phyloP scores from a whole-genome alignment of 2,797 vertebrate genomes.

The Pipistrellus pygmaeus region DNA sequence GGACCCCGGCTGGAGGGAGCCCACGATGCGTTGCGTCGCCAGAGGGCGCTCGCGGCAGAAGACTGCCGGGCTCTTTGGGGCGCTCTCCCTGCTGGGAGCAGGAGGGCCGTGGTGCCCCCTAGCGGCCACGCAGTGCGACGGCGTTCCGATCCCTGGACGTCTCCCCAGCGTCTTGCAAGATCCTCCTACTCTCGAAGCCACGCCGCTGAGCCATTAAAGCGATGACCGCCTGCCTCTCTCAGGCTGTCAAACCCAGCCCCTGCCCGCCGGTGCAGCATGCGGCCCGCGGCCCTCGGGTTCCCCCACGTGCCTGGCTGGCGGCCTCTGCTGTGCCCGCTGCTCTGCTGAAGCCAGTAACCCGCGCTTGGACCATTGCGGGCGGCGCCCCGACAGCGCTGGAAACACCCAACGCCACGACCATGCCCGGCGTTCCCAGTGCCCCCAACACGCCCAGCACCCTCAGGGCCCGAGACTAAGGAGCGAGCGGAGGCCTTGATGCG shows the following conservation, averaged over 20 bases:
- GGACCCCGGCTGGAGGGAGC: not conserved
- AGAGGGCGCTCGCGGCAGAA: not conserved
- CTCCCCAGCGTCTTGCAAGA: not conserved
- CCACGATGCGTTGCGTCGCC: fast-evolving
- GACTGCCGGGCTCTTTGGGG: not conserved
- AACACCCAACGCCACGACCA: not conserved
- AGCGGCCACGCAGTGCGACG: not conserved
- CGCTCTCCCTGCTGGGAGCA: not conserved
- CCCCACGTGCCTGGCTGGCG: not conserved
- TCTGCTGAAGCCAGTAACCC: not conserved
- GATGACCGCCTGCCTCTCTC: not conserved
- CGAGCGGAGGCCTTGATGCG: slow-evolving; percentile 88
- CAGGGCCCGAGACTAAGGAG: slow-evolving; percentile 32
- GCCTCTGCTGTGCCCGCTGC: not conserved
- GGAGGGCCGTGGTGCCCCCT: not conserved
- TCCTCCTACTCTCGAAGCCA: not conserved
- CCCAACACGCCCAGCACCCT: not conserved
- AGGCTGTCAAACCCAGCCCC: not conserved
- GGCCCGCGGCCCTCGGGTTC: not conserved
- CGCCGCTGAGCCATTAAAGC: not conserved
- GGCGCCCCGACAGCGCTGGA: not conserved
- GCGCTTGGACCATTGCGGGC: fast-evolving
- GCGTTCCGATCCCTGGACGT: not conserved
- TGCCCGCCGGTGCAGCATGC: not conserved
- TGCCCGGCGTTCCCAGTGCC: fast-evolving